Evolutionary conservation across 2,797 vertebrate species (phyloP).

Genomic region (Merluccius polli): DNA sequence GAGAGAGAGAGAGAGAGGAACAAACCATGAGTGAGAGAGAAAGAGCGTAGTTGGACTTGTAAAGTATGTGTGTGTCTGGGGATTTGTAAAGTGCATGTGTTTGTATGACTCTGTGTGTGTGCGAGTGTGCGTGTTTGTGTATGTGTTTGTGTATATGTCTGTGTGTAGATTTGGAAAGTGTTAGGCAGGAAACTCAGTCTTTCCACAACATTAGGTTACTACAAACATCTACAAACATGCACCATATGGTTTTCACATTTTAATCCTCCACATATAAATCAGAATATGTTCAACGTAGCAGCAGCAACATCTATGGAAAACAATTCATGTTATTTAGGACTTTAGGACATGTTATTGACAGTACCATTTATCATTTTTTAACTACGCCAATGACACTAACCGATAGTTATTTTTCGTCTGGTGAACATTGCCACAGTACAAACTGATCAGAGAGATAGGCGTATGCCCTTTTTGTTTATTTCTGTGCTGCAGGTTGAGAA

Average conservation of each 20-base stretch:
- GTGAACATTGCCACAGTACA: not conserved
- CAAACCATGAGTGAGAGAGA: no score
- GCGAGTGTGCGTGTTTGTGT: not conserved
- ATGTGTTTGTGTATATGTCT: not conserved
- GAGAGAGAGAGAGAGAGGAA: not conserved
- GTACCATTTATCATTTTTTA: not conserved
- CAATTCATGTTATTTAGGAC: not conserved
- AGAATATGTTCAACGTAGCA: not conserved
- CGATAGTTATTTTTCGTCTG: not conserved
- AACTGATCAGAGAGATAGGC: no score
- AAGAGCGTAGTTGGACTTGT: not conserved
- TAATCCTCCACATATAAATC: not conserved
- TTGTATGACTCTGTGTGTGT: not conserved
- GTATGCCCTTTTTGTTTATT: not conserved
- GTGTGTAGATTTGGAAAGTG: not conserved
- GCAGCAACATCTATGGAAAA: not conserved
- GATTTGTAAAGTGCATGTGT: conserved; percentile 3
- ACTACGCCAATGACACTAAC: not conserved
- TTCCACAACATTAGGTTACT: conserved; percentile 1
- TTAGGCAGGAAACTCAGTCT: not conserved
- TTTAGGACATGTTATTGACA: not conserved
- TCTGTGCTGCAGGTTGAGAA: not conserved
- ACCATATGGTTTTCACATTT: not conserved
- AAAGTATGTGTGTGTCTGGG: not conserved
- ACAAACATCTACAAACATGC: not conserved